Base-by-base conservation (phyloP, 2,113 vertebrate genomes). In the Varanus komodoensis region DNA sequence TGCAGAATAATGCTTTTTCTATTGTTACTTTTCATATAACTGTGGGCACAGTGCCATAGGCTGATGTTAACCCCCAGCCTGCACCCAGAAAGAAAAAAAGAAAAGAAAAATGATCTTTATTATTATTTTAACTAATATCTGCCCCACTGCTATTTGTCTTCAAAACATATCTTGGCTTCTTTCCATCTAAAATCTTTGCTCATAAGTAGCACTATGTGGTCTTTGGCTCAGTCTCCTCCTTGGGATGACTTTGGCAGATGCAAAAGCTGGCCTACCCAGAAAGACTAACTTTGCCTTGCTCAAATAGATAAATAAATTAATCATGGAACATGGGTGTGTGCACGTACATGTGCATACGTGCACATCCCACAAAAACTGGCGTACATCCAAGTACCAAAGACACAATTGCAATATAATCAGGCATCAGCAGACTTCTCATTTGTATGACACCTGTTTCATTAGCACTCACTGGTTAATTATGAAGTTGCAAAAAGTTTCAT, bases 111-210 rank as follows among this genome's bases (percentile, higher is more conserved):
- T 89, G 21, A 4, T 73, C 93, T 73, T 94, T 68, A 34, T 95
- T 89, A 90, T 88, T 34, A 90, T 91, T 93, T 93, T 77, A 93
- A 68, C 67, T 79, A 75, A 93, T 95, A 92, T 8, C 25, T 94
- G 61, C 34, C 89, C n/a, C 1, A 44, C 3, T 6, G 25, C 8
- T 92, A 83, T 93, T 95, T 95, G 87, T 85, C 90, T 92, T 92
- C 73, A 89, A 94, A 93, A 89, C 57, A 64, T 82, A 68, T 88
- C 93, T 95, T 96, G 94, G 90, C 90, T 93, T 93, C 8, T 89
- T 44, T 91, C 94, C 94, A 94, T 87, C 44, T 91, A 93, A 95
- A 95, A 93, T 89, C 12, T 95, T 89, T 85, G 0, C 69, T 90
- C 77, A 89, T 93, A 89, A 83, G 71, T 87, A 91, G 82, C n/a